These are phyloP conservation scores for Thereva nobilitata DNA, from an alignment of 2,888 invertebrate species.

Conservation along the genomic window DNA sequence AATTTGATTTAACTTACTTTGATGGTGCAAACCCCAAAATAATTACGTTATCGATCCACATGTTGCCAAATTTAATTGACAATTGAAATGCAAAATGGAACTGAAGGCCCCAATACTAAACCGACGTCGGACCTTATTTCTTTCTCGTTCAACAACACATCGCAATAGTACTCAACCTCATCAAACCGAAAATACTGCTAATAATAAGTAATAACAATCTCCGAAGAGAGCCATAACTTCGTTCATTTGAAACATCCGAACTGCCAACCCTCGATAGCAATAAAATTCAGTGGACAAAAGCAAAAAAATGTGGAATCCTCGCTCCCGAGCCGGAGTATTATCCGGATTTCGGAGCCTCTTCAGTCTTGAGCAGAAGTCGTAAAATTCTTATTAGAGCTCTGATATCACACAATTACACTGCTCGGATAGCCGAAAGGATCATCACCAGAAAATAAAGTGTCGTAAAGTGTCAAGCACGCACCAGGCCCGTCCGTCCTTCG, in stretches of 20 bases:
- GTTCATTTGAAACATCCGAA: constrained; percentile 11
- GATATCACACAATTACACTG: constrained; percentile 40
- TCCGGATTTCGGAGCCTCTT: no score
- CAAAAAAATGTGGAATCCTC: constrained; percentile 2
- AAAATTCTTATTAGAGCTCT: constrained; percentile 40
- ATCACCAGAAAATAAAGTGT: constrained; percentile 41
- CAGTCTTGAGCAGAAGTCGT: constrained; percentile 14
- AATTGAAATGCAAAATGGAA: no score
- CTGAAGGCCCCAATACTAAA: no score
- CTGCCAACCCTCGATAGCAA: constrained; percentile 20
- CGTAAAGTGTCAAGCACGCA: constrained; percentile 43
- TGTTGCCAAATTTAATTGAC: no score
- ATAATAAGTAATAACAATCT: constrained; percentile 34
- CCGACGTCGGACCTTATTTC: constrained; percentile 4
- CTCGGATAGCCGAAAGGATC: constrained; percentile 40
- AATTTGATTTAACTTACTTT: no score
- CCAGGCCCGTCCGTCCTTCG: constrained; percentile 34
- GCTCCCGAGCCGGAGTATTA: not conserved
- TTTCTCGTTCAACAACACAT: constrained; percentile 13
- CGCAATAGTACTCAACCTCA: constrained; percentile 16
- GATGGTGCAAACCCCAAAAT: no score
- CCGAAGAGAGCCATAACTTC: constrained; percentile 29
- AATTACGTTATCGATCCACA: no score
- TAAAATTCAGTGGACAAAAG: constrained; percentile 36
- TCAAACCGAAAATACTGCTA: constrained; percentile 33